Percentiles rank a stretch among this genome's conserved stretches.
Conservation (phyloP, 2,113 vertebrate genomes). For the Anolis carolinensis region DNA sequence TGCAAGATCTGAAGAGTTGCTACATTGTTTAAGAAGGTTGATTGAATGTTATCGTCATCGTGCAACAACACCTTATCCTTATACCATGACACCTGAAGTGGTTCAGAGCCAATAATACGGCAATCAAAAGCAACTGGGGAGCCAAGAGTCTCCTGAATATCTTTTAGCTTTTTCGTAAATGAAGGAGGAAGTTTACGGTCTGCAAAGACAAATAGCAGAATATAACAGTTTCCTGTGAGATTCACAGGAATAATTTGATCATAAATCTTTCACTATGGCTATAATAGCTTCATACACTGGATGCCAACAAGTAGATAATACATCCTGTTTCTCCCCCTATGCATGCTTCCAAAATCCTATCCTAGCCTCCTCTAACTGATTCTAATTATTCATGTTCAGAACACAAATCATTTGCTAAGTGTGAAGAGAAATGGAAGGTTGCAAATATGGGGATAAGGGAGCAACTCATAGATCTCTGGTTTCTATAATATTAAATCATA, state of each 20-base stretch:
- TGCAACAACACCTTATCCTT: constrained; percentile 87
- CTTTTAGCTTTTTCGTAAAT: constrained; percentile 93
- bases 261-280: neutral
- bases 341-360: neutral
- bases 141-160: constrained; percentile 88
- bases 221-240: constrained; percentile 11
- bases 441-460: neutral
- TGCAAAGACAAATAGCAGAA: constrained; percentile 74
- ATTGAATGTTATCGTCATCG: constrained; percentile 79
- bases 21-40: constrained; percentile 88
- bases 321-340: neutral
- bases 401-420: neutral
- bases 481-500: neutral
- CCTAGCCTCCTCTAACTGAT: neutral
- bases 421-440: neutral
- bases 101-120: constrained; percentile 91
- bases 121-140: constrained; percentile 89
- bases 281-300: neutral
- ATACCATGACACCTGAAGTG: constrained; percentile 92
- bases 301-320: neutral
- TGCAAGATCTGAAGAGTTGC: constrained; percentile 86
- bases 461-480: neutral
- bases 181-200: constrained; percentile 92
- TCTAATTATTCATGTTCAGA: neutral
- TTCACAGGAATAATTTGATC: neutral